Evolutionary conservation across 2,797 vertebrate species (phyloP), one percentile per base, ranked within the genome.

Genomic region (Margarornis squamiger): DNA sequence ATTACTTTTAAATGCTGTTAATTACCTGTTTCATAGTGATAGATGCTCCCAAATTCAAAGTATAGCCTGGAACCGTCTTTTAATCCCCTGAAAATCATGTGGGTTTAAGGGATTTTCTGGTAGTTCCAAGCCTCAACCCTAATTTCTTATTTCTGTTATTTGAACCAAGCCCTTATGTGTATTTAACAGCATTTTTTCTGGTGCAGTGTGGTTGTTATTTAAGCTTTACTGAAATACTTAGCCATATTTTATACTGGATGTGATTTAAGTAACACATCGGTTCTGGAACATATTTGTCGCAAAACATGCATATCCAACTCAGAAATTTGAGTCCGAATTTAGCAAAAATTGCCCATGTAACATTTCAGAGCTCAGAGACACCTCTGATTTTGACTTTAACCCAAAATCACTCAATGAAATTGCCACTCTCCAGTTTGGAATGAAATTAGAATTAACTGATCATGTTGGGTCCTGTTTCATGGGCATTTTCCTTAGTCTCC

Each of bases 381-480:
- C 14, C 92, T 80, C 57, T 80, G 58, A 81, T 93, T 92, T 93
- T 91, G 19, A 57, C 39, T 90, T 92, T 23, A 84, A 79, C 59
- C 49, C 63, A 34, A 66, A 87, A 93, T 87, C 80, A 87, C 72
- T 87, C 80, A 85, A 32, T 72, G 46, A 89, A 76, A 54, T 79
- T 68, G 32, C 24, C n/a, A 43, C 51, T 91, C 59, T 92, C 39
- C 26, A 51, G 12, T 59, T 68, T 76, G 46, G 74, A 87, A 57
- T 61, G 16, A 89, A 85, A 81, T 91, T 59, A 49, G 27, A 71
- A 67, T 66, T 49, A 74, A 83, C 45, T 70, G 77, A 76, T 74
- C 68, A 41, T 23, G 7, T 81, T 92, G 48, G 8, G 20, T 83
- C 57, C 57, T 83, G 59, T 52, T 93, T 90, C 0, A 0, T 81